Evolutionary conservation across 2,113 vertebrate species (phyloP).

Genomic region (Uropsilus gracilis): DNA sequence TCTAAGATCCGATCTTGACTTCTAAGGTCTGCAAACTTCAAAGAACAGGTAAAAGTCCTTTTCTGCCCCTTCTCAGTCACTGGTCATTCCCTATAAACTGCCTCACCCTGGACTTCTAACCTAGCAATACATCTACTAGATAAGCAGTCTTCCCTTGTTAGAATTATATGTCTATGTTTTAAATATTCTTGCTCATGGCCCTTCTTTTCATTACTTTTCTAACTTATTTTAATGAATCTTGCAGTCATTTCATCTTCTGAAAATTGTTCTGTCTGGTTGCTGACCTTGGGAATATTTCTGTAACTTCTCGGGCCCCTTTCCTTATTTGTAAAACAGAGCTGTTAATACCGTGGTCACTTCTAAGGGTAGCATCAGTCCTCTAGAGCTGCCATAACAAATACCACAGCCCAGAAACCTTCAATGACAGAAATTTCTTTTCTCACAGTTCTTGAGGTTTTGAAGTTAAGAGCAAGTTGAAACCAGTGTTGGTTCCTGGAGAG

Average conservation of each 20-base stretch:
- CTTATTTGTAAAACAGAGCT: not conserved
- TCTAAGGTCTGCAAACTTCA: not conserved
- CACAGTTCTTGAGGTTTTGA: not conserved
- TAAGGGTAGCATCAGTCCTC: not conserved
- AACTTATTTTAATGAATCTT: not conserved
- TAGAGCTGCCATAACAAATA: not conserved
- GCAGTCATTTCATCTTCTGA: not conserved
- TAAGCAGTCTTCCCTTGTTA: not conserved
- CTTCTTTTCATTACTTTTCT: not conserved
- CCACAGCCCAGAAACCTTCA: too few species aligned
- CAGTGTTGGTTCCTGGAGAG: not conserved
- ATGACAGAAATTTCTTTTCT: not conserved
- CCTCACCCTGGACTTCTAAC: not conserved
- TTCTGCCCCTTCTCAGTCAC: not conserved
- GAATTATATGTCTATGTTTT: not conserved
- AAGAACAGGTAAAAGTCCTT: not conserved
- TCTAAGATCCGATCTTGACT: too few species aligned
- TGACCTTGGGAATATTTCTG: not conserved
- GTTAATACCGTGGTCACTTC: not conserved
- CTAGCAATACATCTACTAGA: not conserved
- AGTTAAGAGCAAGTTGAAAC: not conserved
- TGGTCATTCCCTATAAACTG: not conserved
- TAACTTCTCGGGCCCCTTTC: not conserved
- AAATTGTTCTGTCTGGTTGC: not conserved
- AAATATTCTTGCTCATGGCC: not conserved